These are phyloP conservation scores for Girardia tigrina DNA, from an alignment of 2,888 invertebrate species.

Conservation along the genomic window DNA sequence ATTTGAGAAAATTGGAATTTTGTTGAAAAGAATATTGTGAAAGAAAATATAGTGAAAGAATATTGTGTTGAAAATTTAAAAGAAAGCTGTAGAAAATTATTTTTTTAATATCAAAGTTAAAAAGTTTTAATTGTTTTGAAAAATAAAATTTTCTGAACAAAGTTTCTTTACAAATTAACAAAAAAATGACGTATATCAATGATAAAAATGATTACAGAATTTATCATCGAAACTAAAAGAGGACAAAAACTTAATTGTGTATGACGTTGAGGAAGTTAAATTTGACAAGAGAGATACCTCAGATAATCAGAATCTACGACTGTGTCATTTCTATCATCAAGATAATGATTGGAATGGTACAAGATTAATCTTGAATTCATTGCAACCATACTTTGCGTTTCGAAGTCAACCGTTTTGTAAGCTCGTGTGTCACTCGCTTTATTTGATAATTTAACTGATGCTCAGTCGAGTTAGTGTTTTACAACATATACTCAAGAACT, in stretches of 20 bases:
- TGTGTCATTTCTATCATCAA: slow-evolving; percentile 71
- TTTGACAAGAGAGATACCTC: not conserved
- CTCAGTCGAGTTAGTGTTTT: slow-evolving; percentile 58
- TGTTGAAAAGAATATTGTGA: too few relatives aligned
- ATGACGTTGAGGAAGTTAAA: not conserved
- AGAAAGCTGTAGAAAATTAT: too few relatives aligned
- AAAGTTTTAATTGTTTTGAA: too few relatives aligned
- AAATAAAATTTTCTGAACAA: too few relatives aligned
- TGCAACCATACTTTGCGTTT: slow-evolving; percentile 65
- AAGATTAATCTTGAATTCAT: slow-evolving; percentile 62
- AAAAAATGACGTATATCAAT: too few relatives aligned
- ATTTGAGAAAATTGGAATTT: too few relatives aligned
- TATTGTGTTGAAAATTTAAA: too few relatives aligned
- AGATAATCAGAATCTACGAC: slow-evolving; percentile 76
- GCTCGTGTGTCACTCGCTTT: slow-evolving; percentile 66
- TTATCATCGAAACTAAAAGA: slow-evolving; percentile 19
- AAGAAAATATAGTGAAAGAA: too few relatives aligned
- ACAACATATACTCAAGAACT: not conserved
- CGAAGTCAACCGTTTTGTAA: slow-evolving; percentile 65
- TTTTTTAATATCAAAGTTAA: too few relatives aligned
- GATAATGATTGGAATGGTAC: slow-evolving; percentile 82
- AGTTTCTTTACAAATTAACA: too few relatives aligned
- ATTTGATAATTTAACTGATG: slow-evolving; percentile 69
- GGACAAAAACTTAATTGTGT: not conserved
- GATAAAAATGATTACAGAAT: too few relatives aligned